Base-by-base conservation (phyloP, 2,113 vertebrate genomes). In the Genyomyrus donnyi region DNA sequence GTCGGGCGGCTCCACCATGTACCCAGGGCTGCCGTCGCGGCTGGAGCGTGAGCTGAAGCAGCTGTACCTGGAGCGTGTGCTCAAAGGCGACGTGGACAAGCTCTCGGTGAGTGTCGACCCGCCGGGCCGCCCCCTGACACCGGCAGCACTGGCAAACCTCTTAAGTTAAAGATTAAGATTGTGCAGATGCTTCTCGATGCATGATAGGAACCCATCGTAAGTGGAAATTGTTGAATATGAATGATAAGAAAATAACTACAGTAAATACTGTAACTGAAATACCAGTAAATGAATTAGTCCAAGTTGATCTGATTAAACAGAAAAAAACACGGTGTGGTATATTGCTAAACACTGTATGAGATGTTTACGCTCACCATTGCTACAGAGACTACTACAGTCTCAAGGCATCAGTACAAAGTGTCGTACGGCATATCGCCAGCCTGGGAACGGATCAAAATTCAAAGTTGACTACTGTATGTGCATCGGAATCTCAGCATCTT, bases 1-100 rank as follows among this genome's bases (percentile, higher is more conserved):
- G 74, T 98, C 97, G 24, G 97, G 97, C 89, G 97, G 97, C 0
- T 98, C 97, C 90, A 98, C 97, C 66, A 98, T 98, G 97, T 98
- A 98, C 90, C 97, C 97, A 0, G 97, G 97, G n/a, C 95, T 98
- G 89, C 97, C 97, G 1, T 98, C 97, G 0, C 95, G 97, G 17
- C 94, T 98, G 96, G 97, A 98, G 93, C 94, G 97, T 49, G 97
- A 98, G 91, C 96, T 98, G 11, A 98, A 98, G 88, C 97, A 98
- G 92, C 96, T 98, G 46, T 98, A 98, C 93, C 93, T 98, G 93
- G 97, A 98, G 91, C 94, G 97, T 87, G 97, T 98, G 88, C 95
- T 98, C 90, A 98, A 98, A 91, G 97, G 97, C 92, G 97, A 98
- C 2, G 97, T 98, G 90, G 97, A 98, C 89, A 98, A 98, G 49